Base-by-base conservation (phyloP, 1,140 invertebrate genomes). In the Tenebrio molitor region DNA sequence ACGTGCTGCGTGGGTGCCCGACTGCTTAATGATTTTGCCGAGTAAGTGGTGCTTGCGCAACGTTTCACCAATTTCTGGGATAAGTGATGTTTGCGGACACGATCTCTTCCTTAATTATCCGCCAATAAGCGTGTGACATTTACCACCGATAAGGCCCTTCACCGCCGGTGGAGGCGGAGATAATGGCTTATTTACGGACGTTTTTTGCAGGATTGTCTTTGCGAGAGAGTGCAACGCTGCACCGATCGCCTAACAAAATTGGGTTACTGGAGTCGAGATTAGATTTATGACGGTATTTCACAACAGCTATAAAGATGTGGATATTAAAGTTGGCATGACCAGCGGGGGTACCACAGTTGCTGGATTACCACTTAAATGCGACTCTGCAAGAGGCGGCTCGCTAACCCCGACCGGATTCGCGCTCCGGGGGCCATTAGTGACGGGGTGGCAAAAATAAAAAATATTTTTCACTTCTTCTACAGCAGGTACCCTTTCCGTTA, bases 1-100 rank as follows among this genome's bases (percentile, higher is more conserved):
- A 68, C 63, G 42, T 68, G 64, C 63, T 68, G 41, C 23, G 65
- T 73, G 34, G 71, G 65, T 63, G 71, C 42, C 44, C 29, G 10
- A 66, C 14, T 10, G 44, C 33, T 50, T 63, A 63, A 62, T 70
- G 69, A 63, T 42, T 7, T 29, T 53, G 29, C 7, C n/a, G n/a
- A n/a, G n/a, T n/a, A 39, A 53, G 64, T 36, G 36, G 36, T 34
- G 58, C 10, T 58, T 58, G 50, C 50, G 23, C 29, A 25, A 58
- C 12, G 15, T 58, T 29, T 58, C 50, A 58, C 50, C 50, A 29
- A 29, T 58, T 58, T 58, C 19, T 58, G 12, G 10, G 29, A 39
- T n/a, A n/a, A n/a, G n/a, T n/a, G n/a, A n/a, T n/a, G n/a, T n/a
- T n/a, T n/a, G n/a, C n/a, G n/a, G n/a, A n/a, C n/a, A n/a, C n/a